Evolutionary conservation across 2,797 vertebrate species (phyloP), one percentile per base, ranked within the genome.

Genomic region (Chelonia mydas): DNA sequence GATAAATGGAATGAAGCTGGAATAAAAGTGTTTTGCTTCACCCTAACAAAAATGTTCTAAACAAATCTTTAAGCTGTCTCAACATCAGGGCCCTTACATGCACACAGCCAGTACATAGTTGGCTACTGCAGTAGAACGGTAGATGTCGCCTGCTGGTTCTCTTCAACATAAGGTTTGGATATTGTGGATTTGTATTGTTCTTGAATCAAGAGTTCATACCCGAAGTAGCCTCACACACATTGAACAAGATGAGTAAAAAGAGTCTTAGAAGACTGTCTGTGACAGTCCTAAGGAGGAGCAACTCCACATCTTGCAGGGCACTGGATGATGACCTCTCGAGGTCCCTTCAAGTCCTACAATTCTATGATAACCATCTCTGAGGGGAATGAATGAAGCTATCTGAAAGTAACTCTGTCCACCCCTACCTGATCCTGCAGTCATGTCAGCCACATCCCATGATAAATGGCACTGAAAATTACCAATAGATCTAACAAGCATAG

Each of bases 31-130:
- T 27, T 87, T 79, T 85, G 15, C 1, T 11, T 74, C 59, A 1
- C 47, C 79, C 21, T 21, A 82, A 33, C 41, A 61, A 11, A 57
- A 81, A 11, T 25, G 3, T 57, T 86, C 88, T 37, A 61, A 61
- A 91, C 7, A 6, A 55, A 55, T 0, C 0, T 51, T 90, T 41
- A 37, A 84, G 0, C 31, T 28, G 6, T 2, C 4, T 6, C 11
- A 61, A 61, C 31, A 33, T 61, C 5, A 61, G 59, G 16, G 31
- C 27, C 11, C 31, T 61, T 61, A 50, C 11, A 5, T 3, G 2
- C 1, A 0, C 33, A 53, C 5, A 53, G 7, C 3, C 1, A 1
- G 3, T 0, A 13, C n/a, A 9, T 41, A 84, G 85, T 16, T 83
- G 57, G 1, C 10, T 13, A 1, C 28, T 79, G 2, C 19, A 85